These are phyloP conservation scores for Eptatretus burgeri DNA, from an alignment of 2,113 vertebrate genomes.

Conservation along the genomic window DNA sequence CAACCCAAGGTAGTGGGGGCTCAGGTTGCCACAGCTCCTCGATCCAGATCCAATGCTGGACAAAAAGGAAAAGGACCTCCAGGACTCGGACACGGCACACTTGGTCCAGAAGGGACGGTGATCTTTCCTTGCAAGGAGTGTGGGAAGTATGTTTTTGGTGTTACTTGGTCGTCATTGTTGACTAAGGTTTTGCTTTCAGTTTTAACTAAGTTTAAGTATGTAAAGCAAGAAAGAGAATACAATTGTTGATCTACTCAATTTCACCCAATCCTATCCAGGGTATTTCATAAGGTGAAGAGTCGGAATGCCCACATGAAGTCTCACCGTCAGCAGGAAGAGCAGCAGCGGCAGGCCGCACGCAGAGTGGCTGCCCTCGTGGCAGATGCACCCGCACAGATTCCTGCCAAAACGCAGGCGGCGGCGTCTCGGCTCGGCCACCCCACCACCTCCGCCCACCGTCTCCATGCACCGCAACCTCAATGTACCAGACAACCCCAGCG, in stretches of 20 bases:
- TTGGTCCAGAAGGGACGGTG: constrained; percentile 30
- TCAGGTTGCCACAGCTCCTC: constrained; percentile 2
- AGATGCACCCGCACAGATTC: constrained; percentile 26
- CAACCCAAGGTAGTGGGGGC: background rate
- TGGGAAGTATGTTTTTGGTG: constrained; percentile 26
- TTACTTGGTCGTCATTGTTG: no score
- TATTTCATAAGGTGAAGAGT: constrained; percentile 61
- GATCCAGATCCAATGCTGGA: background rate
- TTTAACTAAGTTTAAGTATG: no score
- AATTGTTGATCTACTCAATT: background rate
- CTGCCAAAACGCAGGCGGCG: constrained; percentile 21
- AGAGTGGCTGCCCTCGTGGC: constrained; percentile 27
- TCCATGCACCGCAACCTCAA: background rate
- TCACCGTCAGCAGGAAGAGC: constrained; percentile 43
- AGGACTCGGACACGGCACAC: constrained; percentile 35
- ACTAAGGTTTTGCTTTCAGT: no score
- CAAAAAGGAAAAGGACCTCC: constrained; percentile 36
- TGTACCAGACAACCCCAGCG: background rate
- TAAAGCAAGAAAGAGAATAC: no score
- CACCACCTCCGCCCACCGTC: background rate
- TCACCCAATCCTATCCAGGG: constrained; percentile 17
- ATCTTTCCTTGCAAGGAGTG: constrained; percentile 54
- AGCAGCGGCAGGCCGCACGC: constrained; percentile 31
- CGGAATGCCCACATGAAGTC: constrained; percentile 65
- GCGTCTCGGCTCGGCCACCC: background rate